A percentile compares a stretch with the other conserved stretches of the same genome.
phyloP scores from a whole-genome alignment of 1,140 invertebrate species.

The Drosophila santomea region DNA sequence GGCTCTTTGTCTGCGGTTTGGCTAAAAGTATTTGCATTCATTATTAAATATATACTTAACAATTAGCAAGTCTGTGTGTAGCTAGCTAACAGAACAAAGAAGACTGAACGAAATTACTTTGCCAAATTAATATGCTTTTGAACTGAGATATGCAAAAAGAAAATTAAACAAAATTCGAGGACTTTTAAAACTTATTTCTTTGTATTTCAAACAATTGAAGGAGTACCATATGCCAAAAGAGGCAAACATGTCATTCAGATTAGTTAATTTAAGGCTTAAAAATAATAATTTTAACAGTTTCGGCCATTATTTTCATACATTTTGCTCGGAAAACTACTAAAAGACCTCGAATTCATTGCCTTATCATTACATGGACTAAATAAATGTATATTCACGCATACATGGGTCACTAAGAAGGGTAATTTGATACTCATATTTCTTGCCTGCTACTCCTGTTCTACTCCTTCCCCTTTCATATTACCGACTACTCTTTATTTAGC shows the following conservation, averaged over 20 bases:
- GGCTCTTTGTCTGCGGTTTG: not conserved
- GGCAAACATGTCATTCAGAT: not conserved
- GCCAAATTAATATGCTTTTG: constrained; percentile 10
- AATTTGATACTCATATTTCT: not conserved
- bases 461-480: not conserved
- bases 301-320: not conserved
- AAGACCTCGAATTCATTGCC: constrained; percentile 6
- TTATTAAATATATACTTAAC: constrained; percentile 40
- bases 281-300: not conserved
- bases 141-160: not conserved
- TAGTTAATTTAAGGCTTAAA: not conserved
- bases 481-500: not conserved
- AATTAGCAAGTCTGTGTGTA: constrained; percentile 35
- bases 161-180: not conserved
- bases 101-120: constrained; percentile 8
- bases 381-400: constrained; percentile 1
- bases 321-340: constrained; percentile 12
- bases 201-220: not conserved
- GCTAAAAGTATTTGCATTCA: constrained; percentile 4
- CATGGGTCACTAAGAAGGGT: not conserved
- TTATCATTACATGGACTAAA: constrained; percentile 5
- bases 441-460: constrained; percentile 10
- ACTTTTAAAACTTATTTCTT: not conserved
- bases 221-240: no score
- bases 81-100: constrained; percentile 14